Base-by-base conservation (phyloP, 1,140 invertebrate species). In the Trichonephila clavata region DNA sequence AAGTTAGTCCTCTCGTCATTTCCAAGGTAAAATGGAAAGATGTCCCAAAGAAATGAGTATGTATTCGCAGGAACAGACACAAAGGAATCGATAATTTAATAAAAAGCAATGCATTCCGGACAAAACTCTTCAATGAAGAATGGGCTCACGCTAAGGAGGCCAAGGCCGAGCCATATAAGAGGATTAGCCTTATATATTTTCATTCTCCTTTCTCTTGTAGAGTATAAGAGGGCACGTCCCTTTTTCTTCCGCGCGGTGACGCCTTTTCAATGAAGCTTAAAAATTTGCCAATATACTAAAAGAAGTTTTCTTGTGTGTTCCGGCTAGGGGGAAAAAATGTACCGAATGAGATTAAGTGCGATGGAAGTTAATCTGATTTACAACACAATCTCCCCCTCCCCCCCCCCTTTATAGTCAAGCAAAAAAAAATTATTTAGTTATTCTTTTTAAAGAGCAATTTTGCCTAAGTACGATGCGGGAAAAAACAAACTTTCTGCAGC, bases 11-110 rank as follows among this genome's bases (percentile, higher is more conserved):
- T 50, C 50, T 50, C 50, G 50, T 50, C 50, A 50, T 50, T 7
- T 50, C 10, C 50, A 50, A 50, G 50, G 50, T 50, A 50, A 50
- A 50, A 50, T 39, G 50, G 10, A 13, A 50, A 50, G 50, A 50
- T 50, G 50, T 50, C 50, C 50, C 50, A 7, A 50, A 50, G 50
- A 50, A 50, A 50, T 50, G 50, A 5, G 50, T 50, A 50, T 13
- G 50, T 50, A 50, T 50, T 65, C 10, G 63, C 3, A 65, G n/a
- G n/a, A 65, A 39, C n/a, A 20, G 77, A 18, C 13, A 50, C 21
- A 39, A 16, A 77, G 21, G 50, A n/a, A 83, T 83, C 81, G 43
- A 83, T 83, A n/a, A 83, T n/a, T 57, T 83, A 83, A 83, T 83
- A 57, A 83, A 57, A 50, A 83, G 81, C 39, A 24, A 7, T 5